These are phyloP conservation scores for Mesochorus sp. DNA, from an alignment of 2,888 invertebrate genomes.

Conservation along the genomic window DNA sequence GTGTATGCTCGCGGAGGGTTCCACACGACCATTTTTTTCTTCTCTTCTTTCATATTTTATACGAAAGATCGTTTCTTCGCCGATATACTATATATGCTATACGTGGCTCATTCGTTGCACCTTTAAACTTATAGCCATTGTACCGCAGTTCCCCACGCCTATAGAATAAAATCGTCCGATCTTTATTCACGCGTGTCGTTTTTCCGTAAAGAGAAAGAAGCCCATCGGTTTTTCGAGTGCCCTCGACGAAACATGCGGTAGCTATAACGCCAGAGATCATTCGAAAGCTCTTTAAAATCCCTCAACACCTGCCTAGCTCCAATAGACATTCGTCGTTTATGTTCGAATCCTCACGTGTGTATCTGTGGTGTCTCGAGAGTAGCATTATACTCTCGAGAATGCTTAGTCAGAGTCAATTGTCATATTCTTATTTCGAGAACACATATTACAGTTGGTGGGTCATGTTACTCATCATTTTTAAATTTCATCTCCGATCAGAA, in stretches of 20 bases:
- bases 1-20: slow-evolving; percentile 9
- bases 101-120: slow-evolving; percentile 49
- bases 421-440: slow-evolving; percentile 39
- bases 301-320: slow-evolving; percentile 45
- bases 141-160: neutral
- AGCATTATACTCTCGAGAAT: slow-evolving; percentile 36
- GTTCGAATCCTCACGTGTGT: neutral
- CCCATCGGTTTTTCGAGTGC: slow-evolving; percentile 1
- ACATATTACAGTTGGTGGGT: neutral
- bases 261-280: slow-evolving; percentile 20
- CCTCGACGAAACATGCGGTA: slow-evolving; percentile 31
- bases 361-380: too few relatives aligned
- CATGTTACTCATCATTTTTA: neutral
- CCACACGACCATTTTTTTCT: slow-evolving; percentile 14
- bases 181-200: slow-evolving; percentile 43
- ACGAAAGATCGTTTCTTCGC: slow-evolving; percentile 24
- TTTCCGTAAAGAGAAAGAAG: slow-evolving; percentile 3
- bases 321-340: neutral
- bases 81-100: too few relatives aligned
- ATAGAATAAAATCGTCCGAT: slow-evolving; percentile 6
- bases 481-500: neutral
- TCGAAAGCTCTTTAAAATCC: slow-evolving; percentile 51
- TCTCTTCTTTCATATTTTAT: slow-evolving; percentile 11
- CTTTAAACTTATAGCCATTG: slow-evolving; percentile 36
- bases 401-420: slow-evolving; percentile 59